Evolutionary conservation across 2,888 invertebrate species (phyloP).

Genomic region (Periphyllus acericola): DNA sequence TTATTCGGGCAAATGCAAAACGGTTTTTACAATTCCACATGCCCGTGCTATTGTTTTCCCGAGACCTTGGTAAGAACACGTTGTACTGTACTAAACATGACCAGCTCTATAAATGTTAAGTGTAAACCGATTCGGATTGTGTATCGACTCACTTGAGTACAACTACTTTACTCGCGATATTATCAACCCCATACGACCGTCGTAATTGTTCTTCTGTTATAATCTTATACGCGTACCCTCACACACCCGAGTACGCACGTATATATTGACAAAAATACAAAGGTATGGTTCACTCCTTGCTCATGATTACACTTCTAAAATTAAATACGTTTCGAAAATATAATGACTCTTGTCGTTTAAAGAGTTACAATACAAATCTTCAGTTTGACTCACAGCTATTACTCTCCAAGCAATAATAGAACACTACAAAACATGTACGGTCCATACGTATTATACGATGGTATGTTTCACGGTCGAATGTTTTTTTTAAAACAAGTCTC

Average conservation of each 20-base stretch:
- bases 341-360: not conserved
- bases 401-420: not conserved
- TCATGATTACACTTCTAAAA: not conserved
- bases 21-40: constrained; percentile 7
- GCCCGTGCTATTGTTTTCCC: not conserved
- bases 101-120: not conserved
- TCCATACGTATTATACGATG: not conserved
- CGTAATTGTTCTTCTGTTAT: not conserved
- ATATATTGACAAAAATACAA: not conserved
- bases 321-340: not conserved
- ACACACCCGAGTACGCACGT: not conserved
- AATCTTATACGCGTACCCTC: not conserved
- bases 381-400: not conserved
- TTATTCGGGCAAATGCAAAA: constrained; percentile 23
- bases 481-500: not conserved
- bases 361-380: not conserved
- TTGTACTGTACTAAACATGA: not conserved
- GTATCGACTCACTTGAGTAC: not conserved
- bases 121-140: not conserved
- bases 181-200: not conserved
- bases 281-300: not conserved
- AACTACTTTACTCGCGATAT: not conserved
- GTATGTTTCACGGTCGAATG: not conserved
- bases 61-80: not conserved
- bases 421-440: not conserved